Evolutionary conservation across 1,140 invertebrate genomes (phyloP), one percentile per base, ranked within the genome.

Genomic region (Ruditapes philippinarum): DNA sequence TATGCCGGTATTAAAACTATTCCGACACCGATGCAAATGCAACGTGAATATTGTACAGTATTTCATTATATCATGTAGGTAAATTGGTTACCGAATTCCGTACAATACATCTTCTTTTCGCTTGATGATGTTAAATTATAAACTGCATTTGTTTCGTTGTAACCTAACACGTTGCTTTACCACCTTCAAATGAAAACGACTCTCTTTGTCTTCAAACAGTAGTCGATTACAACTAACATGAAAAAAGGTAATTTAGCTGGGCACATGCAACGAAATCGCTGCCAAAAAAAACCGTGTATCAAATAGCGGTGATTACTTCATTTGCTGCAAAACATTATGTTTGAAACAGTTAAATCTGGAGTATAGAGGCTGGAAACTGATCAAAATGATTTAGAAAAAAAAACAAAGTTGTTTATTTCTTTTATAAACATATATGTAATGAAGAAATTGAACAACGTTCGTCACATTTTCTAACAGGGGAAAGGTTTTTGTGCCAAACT

Each of bases 331-430:
- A 65, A n/a, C n/a, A n/a, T n/a, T n/a, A n/a, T n/a, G n/a, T n/a
- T n/a, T n/a, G n/a, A 31, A 28, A 65, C 28, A 31, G 60, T 54
- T 54, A 22, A 54, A 54, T 14, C 51, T 54, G 7, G 3, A 54
- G 51, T 7, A 7, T 7, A 14, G 14, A 45, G 42, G 42, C 42
- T 45, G 42, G 42, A 54, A 54, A 54, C 22, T 54, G 51, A 54
- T 54, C 60, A 31, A n/a, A 65, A 33, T 65, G 60, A 65, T 65
- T n/a, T 65, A 65, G 31, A 11, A 65, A 19, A 65, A 1, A n/a
- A 36, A 65, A 33, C n/a, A n/a, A n/a, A n/a, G n/a, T n/a, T 65
- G 60, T 65, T 65, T 65, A 65, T 65, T 65, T 65, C 60, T 65
- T n/a, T 65, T 65, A 65, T 65, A 65, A 65, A 65, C 60, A 65